Evolutionary conservation across 2,888 invertebrate species (phyloP).

Genomic region (Pachydiplax longipennis): DNA sequence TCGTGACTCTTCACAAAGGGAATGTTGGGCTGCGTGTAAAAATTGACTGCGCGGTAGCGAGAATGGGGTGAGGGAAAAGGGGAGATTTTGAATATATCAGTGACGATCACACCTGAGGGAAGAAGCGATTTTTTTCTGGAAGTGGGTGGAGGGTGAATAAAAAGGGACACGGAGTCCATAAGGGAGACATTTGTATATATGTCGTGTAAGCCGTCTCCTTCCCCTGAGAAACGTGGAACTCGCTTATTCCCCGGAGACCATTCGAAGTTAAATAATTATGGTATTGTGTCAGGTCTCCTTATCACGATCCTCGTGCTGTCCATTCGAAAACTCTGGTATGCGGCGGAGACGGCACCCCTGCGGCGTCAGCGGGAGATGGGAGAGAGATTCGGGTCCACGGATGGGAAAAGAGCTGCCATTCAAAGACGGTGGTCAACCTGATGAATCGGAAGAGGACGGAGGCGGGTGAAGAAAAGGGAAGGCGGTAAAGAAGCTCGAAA

Average conservation of each 20-base stretch:
- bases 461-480: constrained; percentile 32
- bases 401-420: not conserved
- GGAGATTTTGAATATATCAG: not conserved
- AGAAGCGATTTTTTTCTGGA: not conserved
- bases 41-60: not conserved
- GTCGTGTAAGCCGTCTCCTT: constrained; percentile 16
- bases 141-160: not conserved
- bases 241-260: constrained; percentile 16
- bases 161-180: not conserved
- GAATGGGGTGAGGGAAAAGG: not conserved
- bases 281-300: constrained; percentile 27
- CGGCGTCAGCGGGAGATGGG: constrained; percentile 1
- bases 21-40: not conserved
- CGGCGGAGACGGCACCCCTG: constrained; percentile 23
- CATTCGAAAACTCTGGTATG: constrained; percentile 3
- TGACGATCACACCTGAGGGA: not conserved
- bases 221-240: not conserved
- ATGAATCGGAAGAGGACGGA: not conserved
- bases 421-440: not conserved
- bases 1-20: not conserved
- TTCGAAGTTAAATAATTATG: constrained; percentile 43
- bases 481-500: constrained; percentile 9
- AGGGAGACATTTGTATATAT: constrained; percentile 32
- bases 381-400: not conserved
- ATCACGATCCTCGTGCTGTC: constrained; percentile 35